Base-by-base conservation (phyloP, 2,888 invertebrate genomes). In the Odontocolon sp. region DNA sequence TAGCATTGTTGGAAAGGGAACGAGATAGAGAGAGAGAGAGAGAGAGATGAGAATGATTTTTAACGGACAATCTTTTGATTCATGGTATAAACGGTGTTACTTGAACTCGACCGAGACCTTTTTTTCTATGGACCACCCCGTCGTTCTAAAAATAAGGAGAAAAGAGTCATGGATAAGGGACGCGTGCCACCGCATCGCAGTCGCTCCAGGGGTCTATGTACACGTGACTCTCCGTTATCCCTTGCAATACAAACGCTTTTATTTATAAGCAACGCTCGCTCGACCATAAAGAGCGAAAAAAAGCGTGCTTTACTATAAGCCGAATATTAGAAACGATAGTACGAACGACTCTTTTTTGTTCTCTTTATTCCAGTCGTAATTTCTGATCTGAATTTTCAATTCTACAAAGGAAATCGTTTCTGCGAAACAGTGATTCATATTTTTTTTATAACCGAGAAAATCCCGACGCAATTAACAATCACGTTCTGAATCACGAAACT, bases 141-240 rank as follows among this genome's bases (percentile, higher is more conserved):
- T 72, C 14, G 72, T 68, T 72, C 68, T 71, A 52, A 75, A 79
- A 77, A 77, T 67, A 70, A 66, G 21, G 16, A 16, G 9, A 47
- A 38, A 77, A 67, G 69, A 52, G 61, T 42, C 18, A 63, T 14
- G 11, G 14, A 56, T 42, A 38, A 54, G 61, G 70, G 47, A 68
- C 73, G 56, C 73, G 78, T 78, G 78, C 80, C 78, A 78, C 72
- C 80, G 78, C 78, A 63, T 73, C 28, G 78, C 68, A 11, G 45
- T 70, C 80, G 66, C 78, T 76, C 73, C 71, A 74, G 78, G 71
- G 76, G 80, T 70, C 67, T 28, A 11, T 18, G 26, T 31, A 57
- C 70, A 77, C 75, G 74, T 74, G 77, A 42, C 71, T 45, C 40
- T 57, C 14, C 9, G 16, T 14, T 33, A n/a, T 16, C 36, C 42